These are phyloP conservation scores for Pseudocheirus occidentalis DNA, from an alignment of 2,797 vertebrate species.

Conservation along the genomic window DNA sequence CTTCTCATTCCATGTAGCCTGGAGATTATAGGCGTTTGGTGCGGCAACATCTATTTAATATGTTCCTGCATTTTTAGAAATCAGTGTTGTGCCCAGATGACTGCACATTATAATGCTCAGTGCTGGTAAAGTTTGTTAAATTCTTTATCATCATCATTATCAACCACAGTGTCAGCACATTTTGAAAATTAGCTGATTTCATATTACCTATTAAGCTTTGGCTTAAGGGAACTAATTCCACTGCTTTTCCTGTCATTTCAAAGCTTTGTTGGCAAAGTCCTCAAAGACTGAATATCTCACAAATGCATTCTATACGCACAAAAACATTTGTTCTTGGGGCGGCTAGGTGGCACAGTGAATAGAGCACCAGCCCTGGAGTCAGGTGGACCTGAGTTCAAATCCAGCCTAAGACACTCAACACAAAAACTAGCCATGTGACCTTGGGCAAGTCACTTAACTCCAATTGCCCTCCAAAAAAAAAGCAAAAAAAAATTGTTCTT, in stretches of 20 bases:
- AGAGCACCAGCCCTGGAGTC: no score
- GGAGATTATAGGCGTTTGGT: background rate
- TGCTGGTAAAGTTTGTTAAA: background rate
- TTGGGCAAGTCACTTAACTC: no score
- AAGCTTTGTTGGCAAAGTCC: background rate
- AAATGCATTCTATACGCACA: background rate
- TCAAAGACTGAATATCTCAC: background rate
- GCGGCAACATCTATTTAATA: background rate
- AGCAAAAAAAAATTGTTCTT: no score
- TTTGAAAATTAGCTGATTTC: background rate
- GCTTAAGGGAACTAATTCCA: background rate
- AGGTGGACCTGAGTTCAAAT: no score
- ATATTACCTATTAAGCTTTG: background rate
- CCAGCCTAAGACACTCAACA: no score
- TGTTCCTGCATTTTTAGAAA: background rate
- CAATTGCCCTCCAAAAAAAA: no score
- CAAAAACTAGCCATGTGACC: no score
- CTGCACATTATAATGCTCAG: background rate
- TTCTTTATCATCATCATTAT: background rate
- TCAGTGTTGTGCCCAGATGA: background rate
- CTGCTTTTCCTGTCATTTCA: conserved; percentile 27
- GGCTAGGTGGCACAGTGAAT: no score
- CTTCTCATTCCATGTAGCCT: background rate
- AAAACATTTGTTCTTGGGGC: background rate
- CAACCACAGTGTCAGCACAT: background rate